phyloP scores from a whole-genome alignment of 2,113 vertebrate genomes.

The Siniperca chuatsi region DNA sequence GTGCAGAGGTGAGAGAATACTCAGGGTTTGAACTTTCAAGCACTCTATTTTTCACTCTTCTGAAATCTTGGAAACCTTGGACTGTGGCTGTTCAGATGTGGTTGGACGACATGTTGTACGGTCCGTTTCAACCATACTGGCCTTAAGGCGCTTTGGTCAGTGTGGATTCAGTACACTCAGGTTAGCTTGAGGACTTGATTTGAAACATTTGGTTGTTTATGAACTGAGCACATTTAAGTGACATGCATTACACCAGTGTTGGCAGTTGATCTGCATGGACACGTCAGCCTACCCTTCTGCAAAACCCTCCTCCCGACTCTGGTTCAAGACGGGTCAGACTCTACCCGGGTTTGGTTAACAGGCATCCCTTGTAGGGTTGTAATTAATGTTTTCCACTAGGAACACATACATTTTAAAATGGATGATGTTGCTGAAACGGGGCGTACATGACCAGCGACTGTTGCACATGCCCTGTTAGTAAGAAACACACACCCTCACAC shows the following conservation, averaged over 20 bases:
- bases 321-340: background rate
- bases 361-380: background rate
- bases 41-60: too few relatives aligned
- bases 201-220: too few relatives aligned
- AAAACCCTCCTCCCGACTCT: background rate
- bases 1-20: too few relatives aligned
- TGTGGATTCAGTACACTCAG: too few relatives aligned
- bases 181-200: too few relatives aligned
- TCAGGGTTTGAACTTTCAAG: too few relatives aligned
- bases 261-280: background rate
- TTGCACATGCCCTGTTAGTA: background rate
- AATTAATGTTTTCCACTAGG: background rate
- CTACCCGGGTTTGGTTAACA: background rate
- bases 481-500: background rate
- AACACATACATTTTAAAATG: background rate
- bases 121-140: too few relatives aligned
- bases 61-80: too few relatives aligned
- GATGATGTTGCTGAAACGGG: background rate
- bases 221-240: background rate
- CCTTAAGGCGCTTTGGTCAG: too few relatives aligned
- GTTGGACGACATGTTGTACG: too few relatives aligned
- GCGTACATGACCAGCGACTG: background rate
- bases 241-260: too few relatives aligned
- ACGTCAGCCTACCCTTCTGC: background rate
- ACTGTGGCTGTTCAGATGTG: too few relatives aligned